phyloP scores from a whole-genome alignment of 2,797 vertebrate genomes.

The Poeciliopsis gracilis region DNA sequence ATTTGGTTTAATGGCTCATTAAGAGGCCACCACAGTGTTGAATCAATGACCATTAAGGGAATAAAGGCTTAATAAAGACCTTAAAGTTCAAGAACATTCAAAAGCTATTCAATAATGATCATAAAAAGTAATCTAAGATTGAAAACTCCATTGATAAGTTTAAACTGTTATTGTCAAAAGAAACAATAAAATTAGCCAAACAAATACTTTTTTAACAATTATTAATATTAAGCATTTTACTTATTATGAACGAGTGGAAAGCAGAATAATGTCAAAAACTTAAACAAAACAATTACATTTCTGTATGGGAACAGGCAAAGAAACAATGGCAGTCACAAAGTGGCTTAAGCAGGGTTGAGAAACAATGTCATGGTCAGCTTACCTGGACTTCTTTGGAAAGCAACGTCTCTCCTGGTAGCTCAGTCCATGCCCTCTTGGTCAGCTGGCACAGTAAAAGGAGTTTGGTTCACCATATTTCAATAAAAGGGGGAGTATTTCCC shows the following conservation, averaged over 20 bases:
- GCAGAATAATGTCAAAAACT: background rate
- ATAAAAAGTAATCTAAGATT: background rate
- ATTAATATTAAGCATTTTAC: background rate
- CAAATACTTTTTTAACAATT: background rate
- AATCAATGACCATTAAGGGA: background rate
- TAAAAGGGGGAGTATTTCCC: background rate
- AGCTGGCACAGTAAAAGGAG: background rate
- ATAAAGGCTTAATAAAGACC: background rate
- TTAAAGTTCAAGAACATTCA: background rate
- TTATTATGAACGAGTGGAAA: background rate
- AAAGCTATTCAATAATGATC: background rate
- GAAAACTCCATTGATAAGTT: background rate
- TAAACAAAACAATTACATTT: background rate
- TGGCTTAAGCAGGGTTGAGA: background rate
- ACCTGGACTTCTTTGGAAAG: background rate
- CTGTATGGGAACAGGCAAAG: background rate
- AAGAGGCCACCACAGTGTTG: background rate
- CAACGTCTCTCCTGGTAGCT: background rate
- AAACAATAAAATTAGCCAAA: background rate
- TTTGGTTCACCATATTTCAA: background rate
- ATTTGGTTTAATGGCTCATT: background rate
- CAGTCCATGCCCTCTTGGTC: background rate
- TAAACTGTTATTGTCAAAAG: background rate
- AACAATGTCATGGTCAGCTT: background rate
- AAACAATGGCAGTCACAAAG: background rate